phyloP scores from a whole-genome alignment of 2,113 vertebrate species.

The human (Homo sapiens) region GRCh38 chr13:95247001-95247500 shows the following conservation, averaged over 20 bases:
- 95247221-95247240: background rate
- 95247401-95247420: background rate
- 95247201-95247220: background rate
- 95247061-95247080: constrained; percentile 87
- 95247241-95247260: accelerated
- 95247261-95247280: background rate
- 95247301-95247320: background rate
- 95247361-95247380: background rate
- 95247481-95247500: background rate
- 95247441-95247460: background rate
- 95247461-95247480: background rate
- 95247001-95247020: constrained; percentile 92
- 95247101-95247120: constrained; percentile 44
- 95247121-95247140: accelerated
- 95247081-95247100: constrained; percentile 93
- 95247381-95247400: accelerated
- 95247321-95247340: background rate
- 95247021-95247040: constrained; percentile 90
- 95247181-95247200: background rate
- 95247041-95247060: constrained; percentile 87
- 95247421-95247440: too few relatives aligned
- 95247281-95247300: background rate
- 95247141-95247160: accelerated
- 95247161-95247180: background rate
- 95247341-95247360: background rate